A percentile compares a stretch with the other conserved stretches of the same genome.
phyloP scores from a whole-genome alignment of 2,888 invertebrate genomes.

The Oxystoma pomonae region DNA sequence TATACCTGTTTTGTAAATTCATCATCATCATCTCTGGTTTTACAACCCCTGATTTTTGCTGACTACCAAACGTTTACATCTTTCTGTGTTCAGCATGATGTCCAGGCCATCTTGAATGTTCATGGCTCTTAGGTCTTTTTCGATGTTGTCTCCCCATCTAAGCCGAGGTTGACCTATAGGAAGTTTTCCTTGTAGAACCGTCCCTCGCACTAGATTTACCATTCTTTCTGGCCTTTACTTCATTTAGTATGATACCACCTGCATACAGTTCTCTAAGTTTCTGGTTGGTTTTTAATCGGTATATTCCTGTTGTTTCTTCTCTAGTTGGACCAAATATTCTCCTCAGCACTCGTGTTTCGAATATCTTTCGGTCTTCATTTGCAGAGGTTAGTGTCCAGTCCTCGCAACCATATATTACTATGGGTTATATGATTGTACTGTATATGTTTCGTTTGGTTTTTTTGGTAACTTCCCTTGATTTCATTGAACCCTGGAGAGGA shows the following conservation, averaged over 20 bases:
- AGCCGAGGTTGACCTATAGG: too few species aligned
- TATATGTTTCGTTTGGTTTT: neutral
- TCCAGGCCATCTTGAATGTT: neutral
- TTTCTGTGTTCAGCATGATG: neutral
- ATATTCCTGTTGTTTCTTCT: too few species aligned
- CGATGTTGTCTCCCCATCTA: too few species aligned
- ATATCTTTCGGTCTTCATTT: neutral
- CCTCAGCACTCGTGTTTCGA: neutral
- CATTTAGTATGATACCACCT: too few species aligned
- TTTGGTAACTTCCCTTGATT: neutral
- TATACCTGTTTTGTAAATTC: too few species aligned
- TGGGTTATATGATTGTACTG: neutral
- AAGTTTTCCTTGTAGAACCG: too few species aligned
- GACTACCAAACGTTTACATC: too few species aligned
- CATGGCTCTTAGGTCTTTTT: conserved; percentile 1
- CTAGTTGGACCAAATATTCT: neutral
- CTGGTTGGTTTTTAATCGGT: too few species aligned
- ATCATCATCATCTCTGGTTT: neutral
- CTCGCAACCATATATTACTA: neutral
- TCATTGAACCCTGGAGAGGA: conserved; percentile 4
- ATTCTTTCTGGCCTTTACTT: too few species aligned
- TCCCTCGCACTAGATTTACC: too few species aligned
- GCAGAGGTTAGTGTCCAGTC: neutral
- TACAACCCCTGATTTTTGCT: neutral
- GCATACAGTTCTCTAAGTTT: too few species aligned